Conservation (phyloP, 2,888 invertebrate genomes). For the Andrena hattorfiana region DNA sequence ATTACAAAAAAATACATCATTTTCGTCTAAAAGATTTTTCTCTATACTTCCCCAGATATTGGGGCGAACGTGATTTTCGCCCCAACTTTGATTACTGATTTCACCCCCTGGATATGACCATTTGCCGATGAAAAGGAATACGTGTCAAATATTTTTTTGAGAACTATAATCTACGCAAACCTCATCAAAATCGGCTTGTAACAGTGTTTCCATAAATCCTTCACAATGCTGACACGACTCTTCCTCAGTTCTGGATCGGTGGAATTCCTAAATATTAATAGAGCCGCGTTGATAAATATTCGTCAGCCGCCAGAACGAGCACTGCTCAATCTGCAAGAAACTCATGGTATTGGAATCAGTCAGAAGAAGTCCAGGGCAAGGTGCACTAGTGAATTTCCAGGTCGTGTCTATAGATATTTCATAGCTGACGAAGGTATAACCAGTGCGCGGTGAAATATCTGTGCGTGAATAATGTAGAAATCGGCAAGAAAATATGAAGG, state of each 20-base stretch:
- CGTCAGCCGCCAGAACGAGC: background rate
- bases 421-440: constrained; percentile 33
- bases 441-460: constrained; percentile 41
- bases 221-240: background rate
- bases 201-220: no score
- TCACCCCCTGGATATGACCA: no score
- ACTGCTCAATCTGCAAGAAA: constrained; percentile 14
- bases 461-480: constrained; percentile 63
- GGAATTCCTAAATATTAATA: constrained; percentile 23
- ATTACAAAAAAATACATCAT: no score
- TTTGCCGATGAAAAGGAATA: no score
- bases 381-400: constrained; percentile 24
- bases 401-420: constrained; percentile 28
- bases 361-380: constrained; percentile 2
- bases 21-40: no score
- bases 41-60: no score
- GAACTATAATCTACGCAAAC: no score
- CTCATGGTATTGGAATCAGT: constrained; percentile 12
- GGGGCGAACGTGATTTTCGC: no score
- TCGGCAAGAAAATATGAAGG: constrained; percentile 68
- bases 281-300: constrained; percentile 29
- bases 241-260: background rate
- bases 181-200: no score
- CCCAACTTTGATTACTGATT: no score
- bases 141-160: no score